Percentiles rank a stretch among this genome's conserved stretches.
phyloP scores from a whole-genome alignment of 92 coral and sea anemone genomes.

The Actinernus sp. region DNA sequence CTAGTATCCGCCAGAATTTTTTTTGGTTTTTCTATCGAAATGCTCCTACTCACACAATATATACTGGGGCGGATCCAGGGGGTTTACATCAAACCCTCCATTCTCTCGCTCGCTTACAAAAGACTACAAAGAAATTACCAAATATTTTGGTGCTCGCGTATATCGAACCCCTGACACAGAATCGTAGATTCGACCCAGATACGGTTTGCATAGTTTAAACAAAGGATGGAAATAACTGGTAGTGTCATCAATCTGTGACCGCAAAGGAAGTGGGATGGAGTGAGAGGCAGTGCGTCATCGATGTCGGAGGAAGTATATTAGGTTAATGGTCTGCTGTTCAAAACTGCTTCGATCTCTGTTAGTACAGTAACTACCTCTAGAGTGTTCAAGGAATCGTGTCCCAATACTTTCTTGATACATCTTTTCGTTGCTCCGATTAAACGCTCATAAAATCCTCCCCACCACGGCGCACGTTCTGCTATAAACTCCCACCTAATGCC shows the following conservation, averaged over 20 bases:
- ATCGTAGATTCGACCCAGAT: too few species aligned
- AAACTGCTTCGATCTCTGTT: not conserved
- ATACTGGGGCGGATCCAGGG: too few species aligned
- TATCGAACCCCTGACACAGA: too few species aligned
- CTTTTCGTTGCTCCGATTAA: slow-evolving; percentile 3
- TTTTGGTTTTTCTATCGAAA: too few species aligned
- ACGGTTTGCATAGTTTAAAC: too few species aligned
- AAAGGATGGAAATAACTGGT: too few species aligned
- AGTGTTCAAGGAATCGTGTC: slow-evolving; percentile 1
- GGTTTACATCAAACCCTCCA: too few species aligned
- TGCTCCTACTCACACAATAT: too few species aligned
- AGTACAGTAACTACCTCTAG: not conserved
- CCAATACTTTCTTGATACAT: slow-evolving; percentile 14
- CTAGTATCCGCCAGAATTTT: too few species aligned
- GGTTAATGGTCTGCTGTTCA: slow-evolving; percentile 1
- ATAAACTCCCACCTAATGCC: slow-evolving; percentile 8
- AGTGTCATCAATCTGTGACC: not conserved
- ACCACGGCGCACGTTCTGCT: slow-evolving; percentile 10
- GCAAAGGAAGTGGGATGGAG: not conserved
- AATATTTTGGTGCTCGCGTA: too few species aligned
- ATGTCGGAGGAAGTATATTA: not conserved
- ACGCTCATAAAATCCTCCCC: slow-evolving; percentile 6
- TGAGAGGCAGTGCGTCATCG: not conserved
- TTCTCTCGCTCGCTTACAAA: too few species aligned
- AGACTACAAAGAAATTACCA: too few species aligned